Evolutionary conservation across 2,113 vertebrate species (phyloP), one percentile per base, ranked within the genome.

Genomic region (Pagrus major): DNA sequence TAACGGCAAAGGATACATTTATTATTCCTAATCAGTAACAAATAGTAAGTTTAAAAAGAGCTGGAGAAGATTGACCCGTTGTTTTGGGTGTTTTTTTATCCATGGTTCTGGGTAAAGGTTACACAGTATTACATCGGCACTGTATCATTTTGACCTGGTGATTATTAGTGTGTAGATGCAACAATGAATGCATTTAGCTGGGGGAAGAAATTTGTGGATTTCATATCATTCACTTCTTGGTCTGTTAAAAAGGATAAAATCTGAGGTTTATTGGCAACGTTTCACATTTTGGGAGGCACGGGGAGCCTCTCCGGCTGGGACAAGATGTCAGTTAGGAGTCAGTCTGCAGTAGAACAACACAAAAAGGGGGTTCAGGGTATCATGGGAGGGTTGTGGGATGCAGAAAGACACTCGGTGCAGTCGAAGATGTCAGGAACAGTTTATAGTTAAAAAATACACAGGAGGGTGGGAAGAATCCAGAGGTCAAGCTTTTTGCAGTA

Each of bases 401-500:
- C 18, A 71, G 9, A 47, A 33, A 56, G 58, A 51, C 16, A 9
- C 15, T 14, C 8, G 47, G 37, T 33, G 35, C 4, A 5, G 63
- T 9, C 33, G 7, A 25, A 68, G 25, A 47, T 49, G 6, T 71
- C 73, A 7, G 10, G 2, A 23, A 39, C 3, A 31, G 21, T 9
- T 41, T 31, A 29, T 0, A 67, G 35, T 0, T 4, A 9, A 3
- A 10, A 27, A 23, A 25, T n/a, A n/a, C n/a, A 11, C 7, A 9
- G 10, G 35, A 23, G 20, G 9, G 16, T 27, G 18, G 64, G 74
- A 31, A 60, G 9, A 27, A 23, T 39, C 29, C 8, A 5, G 56
- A 63, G 44, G 37, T 69, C 74, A 63, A 61, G 23, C 76, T 87
- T 78, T 78, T 61, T 74, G 18, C 31, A 69, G 49, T 65, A 46